Evolutionary conservation across 2,797 vertebrate species (phyloP).

Genomic region (Mastacembelus armatus): DNA sequence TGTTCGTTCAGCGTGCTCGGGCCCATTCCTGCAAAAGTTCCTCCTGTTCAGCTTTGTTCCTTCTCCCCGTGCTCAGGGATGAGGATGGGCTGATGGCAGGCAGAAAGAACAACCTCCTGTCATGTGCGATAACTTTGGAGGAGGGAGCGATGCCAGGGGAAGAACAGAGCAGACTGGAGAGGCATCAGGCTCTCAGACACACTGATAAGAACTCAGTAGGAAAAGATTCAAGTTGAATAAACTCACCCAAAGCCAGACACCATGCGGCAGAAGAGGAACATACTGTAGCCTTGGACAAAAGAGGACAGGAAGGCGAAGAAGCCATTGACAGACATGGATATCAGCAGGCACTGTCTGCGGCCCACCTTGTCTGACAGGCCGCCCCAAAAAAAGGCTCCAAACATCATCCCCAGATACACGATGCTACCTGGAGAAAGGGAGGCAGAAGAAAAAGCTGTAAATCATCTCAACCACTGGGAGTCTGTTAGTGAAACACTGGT

Average conservation of each 20-base stretch:
- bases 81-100: conserved; percentile 32
- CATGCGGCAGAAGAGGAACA: conserved; percentile 96
- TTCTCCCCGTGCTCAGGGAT: conserved; percentile 18
- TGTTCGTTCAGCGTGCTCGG: conserved; percentile 51
- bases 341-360: conserved; percentile 92
- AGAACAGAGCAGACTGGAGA: conserved; percentile 14
- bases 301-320: conserved; percentile 99
- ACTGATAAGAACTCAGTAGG: not conserved
- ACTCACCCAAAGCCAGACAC: conserved; percentile 98
- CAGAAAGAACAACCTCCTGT: conserved; percentile 37
- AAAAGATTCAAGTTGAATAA: not conserved
- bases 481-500: conserved; percentile 14
- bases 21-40: conserved; percentile 47
- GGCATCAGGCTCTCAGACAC: conserved; percentile 12
- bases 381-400: conserved; percentile 97
- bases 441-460: conserved; percentile 3
- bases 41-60: conserved; percentile 30
- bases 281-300: conserved; percentile 96
- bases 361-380: conserved; percentile 95
- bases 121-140: conserved; percentile 38
- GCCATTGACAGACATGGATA: conserved; percentile 96
- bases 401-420: conserved; percentile 98
- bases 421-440: conserved; percentile 89
- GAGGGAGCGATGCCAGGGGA: not conserved
- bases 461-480: conserved; percentile 31